Evolutionary conservation across 1,140 invertebrate species (phyloP).

Genomic region (Drosophila pachea): DNA sequence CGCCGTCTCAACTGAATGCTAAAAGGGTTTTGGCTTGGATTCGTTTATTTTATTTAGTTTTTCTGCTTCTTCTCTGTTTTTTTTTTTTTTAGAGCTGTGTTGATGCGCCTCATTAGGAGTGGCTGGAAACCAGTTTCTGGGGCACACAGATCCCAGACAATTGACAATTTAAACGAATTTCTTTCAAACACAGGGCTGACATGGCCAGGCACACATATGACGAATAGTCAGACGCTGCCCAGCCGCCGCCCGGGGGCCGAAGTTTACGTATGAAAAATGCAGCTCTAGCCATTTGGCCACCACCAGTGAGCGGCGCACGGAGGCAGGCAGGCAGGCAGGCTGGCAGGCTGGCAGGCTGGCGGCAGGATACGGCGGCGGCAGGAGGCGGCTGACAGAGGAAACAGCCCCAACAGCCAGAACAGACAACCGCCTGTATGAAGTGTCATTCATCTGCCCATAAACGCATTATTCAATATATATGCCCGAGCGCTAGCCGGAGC

Average conservation of each 20-base stretch:
- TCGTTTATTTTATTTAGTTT: slow-evolving; percentile 46
- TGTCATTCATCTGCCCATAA: slow-evolving; percentile 76
- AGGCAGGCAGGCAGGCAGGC: background rate
- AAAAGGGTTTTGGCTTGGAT: slow-evolving; percentile 66
- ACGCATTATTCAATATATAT: slow-evolving; percentile 72
- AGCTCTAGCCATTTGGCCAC: slow-evolving; percentile 43
- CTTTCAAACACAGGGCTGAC: slow-evolving; percentile 70
- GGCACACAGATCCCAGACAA: slow-evolving; percentile 61
- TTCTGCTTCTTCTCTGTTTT: slow-evolving; percentile 14
- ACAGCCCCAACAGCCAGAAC: slow-evolving; percentile 21
- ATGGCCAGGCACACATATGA: slow-evolving; percentile 70
- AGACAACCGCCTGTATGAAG: slow-evolving; percentile 66
- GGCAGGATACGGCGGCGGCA: slow-evolving; percentile 6
- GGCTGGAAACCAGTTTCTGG: slow-evolving; percentile 68
- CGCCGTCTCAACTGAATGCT: slow-evolving; percentile 68
- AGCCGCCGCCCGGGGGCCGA: slow-evolving; percentile 44
- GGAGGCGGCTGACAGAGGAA: background rate
- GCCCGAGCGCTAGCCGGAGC: slow-evolving; percentile 6
- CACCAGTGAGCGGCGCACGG: slow-evolving; percentile 25
- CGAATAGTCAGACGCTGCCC: slow-evolving; percentile 60
- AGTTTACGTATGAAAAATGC: slow-evolving; percentile 75
- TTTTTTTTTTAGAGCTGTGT: slow-evolving; percentile 26
- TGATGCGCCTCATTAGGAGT: slow-evolving; percentile 73
- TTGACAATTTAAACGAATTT: slow-evolving; percentile 77
- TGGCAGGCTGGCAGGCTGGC: background rate